These are phyloP conservation scores for Uria aalge DNA, from an alignment of 2,113 vertebrate species.

Conservation along the genomic window DNA sequence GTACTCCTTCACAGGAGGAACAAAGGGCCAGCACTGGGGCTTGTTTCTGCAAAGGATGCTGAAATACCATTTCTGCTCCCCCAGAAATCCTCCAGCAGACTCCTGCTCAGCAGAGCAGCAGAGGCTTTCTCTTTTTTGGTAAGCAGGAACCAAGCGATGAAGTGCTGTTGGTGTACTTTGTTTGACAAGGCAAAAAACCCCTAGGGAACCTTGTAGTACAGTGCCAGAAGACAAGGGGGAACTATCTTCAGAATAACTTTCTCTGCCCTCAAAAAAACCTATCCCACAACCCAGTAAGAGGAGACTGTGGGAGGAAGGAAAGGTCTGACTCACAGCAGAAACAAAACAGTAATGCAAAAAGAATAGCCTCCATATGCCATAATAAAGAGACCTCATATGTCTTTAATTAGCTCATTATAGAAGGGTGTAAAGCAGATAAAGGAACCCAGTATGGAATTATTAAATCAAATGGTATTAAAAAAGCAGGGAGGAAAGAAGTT, in stretches of 20 bases:
- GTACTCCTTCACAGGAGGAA: background rate
- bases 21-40: background rate
- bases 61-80: background rate
- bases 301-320: background rate
- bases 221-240: background rate
- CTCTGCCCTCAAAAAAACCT: background rate
- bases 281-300: background rate
- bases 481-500: background rate
- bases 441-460: background rate
- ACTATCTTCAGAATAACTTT: background rate
- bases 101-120: background rate
- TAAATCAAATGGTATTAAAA: background rate
- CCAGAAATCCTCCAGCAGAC: background rate
- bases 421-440: background rate
- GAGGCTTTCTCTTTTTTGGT: background rate
- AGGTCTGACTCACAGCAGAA: conserved; percentile 32
- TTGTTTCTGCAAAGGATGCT: background rate
- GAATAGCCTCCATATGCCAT: background rate
- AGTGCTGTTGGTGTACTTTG: background rate
- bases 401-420: conserved; percentile 24
- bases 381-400: background rate
- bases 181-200: background rate
- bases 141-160: background rate
- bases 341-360: conserved; percentile 12
- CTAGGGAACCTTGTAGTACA: background rate